phyloP scores from a whole-genome alignment of 2,113 vertebrate genomes.

The Brienomyrus longianalis region DNA sequence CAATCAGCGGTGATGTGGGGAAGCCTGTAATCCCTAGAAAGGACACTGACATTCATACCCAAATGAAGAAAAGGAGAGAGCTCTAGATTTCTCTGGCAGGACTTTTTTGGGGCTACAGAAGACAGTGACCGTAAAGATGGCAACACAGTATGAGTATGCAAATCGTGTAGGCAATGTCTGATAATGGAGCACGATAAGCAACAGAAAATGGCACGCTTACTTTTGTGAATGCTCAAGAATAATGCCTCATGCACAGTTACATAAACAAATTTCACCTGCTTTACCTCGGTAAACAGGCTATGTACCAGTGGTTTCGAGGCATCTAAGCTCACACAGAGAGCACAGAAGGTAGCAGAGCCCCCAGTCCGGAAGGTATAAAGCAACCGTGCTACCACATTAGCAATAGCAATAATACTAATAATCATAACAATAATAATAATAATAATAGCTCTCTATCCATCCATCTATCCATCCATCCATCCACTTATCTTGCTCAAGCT shows the following conservation, averaged over 20 bases:
- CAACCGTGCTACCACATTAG: too few relatives aligned
- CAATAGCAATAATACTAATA: too few relatives aligned
- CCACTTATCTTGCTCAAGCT: background rate
- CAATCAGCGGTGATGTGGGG: conserved; percentile 62
- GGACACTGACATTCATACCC: conserved; percentile 65
- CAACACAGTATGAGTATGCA: conserved; percentile 57
- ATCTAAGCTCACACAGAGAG: background rate
- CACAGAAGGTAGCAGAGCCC: background rate
- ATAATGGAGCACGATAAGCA: conserved; percentile 52
- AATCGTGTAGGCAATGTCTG: conserved; percentile 19
- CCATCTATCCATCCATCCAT: too few relatives aligned
- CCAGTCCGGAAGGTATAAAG: too few relatives aligned
- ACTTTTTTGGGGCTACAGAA: conserved; percentile 51
- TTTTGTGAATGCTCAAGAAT: too few relatives aligned
- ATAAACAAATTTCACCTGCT: background rate
- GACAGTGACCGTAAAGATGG: conserved; percentile 53
- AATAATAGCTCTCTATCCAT: too few relatives aligned
- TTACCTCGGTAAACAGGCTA: background rate
- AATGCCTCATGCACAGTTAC: background rate
- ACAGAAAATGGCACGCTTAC: conserved; percentile 39
- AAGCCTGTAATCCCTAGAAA: conserved; percentile 63
- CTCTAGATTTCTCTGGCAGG: conserved; percentile 51
- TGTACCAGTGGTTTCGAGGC: background rate
- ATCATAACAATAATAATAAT: too few relatives aligned
- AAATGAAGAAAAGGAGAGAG: conserved; percentile 55